Percentiles rank a stretch among this genome's conserved stretches.
Evolutionary conservation across 2,888 invertebrate genomes (phyloP).

Genomic region (Dastarcus helophoroides): DNA sequence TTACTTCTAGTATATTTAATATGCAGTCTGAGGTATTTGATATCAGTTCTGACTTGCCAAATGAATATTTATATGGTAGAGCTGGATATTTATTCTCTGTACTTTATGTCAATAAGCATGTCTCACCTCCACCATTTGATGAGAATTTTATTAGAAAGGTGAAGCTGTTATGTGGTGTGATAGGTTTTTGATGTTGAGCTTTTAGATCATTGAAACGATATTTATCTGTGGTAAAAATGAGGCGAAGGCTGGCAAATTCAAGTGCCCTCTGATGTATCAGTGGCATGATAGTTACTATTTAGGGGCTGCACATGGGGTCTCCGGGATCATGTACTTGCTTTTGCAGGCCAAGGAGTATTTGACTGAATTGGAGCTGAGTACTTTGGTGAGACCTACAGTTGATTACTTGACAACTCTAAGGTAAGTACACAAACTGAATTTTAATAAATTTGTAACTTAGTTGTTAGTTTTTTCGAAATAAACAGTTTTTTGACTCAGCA

Average conservation of each 20-base stretch:
- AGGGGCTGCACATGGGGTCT: slow-evolving; percentile 82
- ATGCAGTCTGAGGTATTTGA: slow-evolving; percentile 41
- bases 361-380: slow-evolving; percentile 43
- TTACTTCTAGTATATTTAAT: background rate
- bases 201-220: slow-evolving; percentile 51
- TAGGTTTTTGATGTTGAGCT: too few relatives aligned
- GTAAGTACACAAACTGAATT: slow-evolving; percentile 10
- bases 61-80: slow-evolving; percentile 79
- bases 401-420: slow-evolving; percentile 49
- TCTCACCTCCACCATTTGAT: slow-evolving; percentile 49
- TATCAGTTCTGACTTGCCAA: slow-evolving; percentile 46
- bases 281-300: slow-evolving; percentile 83
- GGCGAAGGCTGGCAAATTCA: slow-evolving; percentile 41
- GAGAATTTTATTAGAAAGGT: slow-evolving; percentile 48
- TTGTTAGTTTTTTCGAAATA: too few relatives aligned
- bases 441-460: background rate
- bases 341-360: slow-evolving; percentile 56
- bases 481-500: too few relatives aligned
- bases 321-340: slow-evolving; percentile 75
- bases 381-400: slow-evolving; percentile 51
- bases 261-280: slow-evolving; percentile 64
- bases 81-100: slow-evolving; percentile 72
- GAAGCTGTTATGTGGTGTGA: too few relatives aligned
- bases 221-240: slow-evolving; percentile 52
- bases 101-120: slow-evolving; percentile 58